Conservation (phyloP, 2,888 invertebrate species). For the Ernsta delagoae region DNA sequence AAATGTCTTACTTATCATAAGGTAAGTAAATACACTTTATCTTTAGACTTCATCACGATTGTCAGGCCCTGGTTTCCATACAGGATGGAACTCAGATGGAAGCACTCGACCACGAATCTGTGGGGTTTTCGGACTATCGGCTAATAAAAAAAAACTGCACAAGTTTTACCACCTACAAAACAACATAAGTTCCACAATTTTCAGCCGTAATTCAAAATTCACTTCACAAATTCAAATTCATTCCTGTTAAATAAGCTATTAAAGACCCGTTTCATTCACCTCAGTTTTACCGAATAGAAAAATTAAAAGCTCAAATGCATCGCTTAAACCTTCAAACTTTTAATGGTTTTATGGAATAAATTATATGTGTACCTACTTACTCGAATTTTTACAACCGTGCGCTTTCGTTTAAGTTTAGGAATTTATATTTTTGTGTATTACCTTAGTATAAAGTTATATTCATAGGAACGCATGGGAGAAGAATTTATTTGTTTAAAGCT, state of each 20-base stretch:
- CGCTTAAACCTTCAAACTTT: background rate
- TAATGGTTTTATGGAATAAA: background rate
- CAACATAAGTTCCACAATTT: background rate
- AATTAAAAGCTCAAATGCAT: background rate
- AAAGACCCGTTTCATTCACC: background rate
- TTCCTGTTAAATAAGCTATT: background rate
- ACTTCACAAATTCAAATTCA: background rate
- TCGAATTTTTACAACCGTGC: constrained; percentile 16
- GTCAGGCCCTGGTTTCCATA: too few relatives aligned
- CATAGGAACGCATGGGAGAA: too few relatives aligned
- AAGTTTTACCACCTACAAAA: background rate
- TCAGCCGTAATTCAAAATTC: background rate
- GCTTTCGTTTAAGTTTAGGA: constrained; percentile 10
- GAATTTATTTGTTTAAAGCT: too few relatives aligned
- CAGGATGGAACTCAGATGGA: too few relatives aligned
- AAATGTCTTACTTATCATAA: too few relatives aligned
- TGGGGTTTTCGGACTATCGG: too few relatives aligned
- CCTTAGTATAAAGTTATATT: too few relatives aligned
- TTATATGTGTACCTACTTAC: constrained; percentile 16
- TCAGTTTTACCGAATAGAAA: background rate
- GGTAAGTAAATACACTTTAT: too few relatives aligned
- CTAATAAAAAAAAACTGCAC: background rate
- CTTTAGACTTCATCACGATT: too few relatives aligned
- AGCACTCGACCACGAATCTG: too few relatives aligned
- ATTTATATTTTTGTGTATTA: background rate